Conservation (phyloP, 2,888 invertebrate genomes). For the Dicyrtoma fusca region DNA sequence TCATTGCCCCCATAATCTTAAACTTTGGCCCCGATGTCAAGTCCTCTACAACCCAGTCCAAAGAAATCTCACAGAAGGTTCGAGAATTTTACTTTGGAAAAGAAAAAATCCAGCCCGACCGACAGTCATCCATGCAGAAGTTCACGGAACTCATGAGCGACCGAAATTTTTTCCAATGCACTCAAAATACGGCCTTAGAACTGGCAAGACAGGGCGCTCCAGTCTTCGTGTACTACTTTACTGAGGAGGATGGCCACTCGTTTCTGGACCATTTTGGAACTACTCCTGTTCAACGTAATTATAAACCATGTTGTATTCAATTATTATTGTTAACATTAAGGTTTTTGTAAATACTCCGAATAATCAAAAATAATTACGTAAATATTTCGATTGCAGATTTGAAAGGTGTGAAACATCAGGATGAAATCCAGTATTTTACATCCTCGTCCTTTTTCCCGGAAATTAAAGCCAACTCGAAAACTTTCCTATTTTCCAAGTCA, state of each 20-base stretch:
- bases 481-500: constrained; percentile 40
- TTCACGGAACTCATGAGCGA: constrained; percentile 48
- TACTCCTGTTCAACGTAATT: constrained; percentile 40
- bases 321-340: too few species aligned
- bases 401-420: constrained; percentile 48
- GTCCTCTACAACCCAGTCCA: constrained; percentile 28
- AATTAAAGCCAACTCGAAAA: constrained; percentile 35
- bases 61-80: constrained; percentile 36
- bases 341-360: too few species aligned
- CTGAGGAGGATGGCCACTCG: constrained; percentile 41
- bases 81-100: constrained; percentile 47
- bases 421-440: constrained; percentile 44
- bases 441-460: constrained; percentile 41
- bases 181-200: constrained; percentile 40
- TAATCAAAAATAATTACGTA: too few species aligned
- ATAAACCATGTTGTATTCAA: neutral
- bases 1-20: constrained; percentile 48
- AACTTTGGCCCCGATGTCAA: constrained; percentile 33
- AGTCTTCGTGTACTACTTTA: constrained; percentile 48
- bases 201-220: constrained; percentile 39
- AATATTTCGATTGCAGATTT: too few species aligned
- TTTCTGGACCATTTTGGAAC: constrained; percentile 52
- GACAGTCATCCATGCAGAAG: constrained; percentile 41
- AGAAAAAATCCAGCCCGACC: constrained; percentile 24
- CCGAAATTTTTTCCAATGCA: constrained; percentile 49